These are phyloP conservation scores for Solea solea DNA, from an alignment of 2,113 vertebrate species.

Conservation along the genomic window DNA sequence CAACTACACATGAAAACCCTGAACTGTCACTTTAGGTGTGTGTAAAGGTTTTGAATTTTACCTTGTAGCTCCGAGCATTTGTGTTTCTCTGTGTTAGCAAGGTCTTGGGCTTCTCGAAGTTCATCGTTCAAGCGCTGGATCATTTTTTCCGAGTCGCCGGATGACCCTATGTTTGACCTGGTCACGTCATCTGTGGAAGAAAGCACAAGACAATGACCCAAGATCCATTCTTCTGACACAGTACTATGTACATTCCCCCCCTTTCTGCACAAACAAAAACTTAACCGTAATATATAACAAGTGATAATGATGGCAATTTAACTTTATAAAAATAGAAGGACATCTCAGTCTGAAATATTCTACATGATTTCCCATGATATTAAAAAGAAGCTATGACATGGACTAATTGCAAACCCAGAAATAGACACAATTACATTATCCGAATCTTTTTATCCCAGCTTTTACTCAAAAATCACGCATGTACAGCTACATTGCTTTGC, in stretches of 20 bases:
- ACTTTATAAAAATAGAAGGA: conserved; percentile 29
- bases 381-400: conserved; percentile 72
- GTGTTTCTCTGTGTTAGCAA: conserved; percentile 89
- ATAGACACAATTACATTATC: conserved; percentile 57
- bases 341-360: conserved; percentile 64
- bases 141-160: conserved; percentile 89
- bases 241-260: background rate
- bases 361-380: conserved; percentile 80
- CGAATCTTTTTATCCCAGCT: conserved; percentile 32
- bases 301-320: background rate
- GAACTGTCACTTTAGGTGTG: too few relatives aligned
- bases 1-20: background rate
- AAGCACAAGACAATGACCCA: conserved; percentile 1
- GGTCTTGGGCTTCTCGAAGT: conserved; percentile 89
- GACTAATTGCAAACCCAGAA: conserved; percentile 78
- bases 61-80: conserved; percentile 95
- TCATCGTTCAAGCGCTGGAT: conserved; percentile 92
- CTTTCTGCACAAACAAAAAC: background rate
- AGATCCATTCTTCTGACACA: background rate
- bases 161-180: conserved; percentile 86
- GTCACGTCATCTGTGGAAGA: conserved; percentile 87
- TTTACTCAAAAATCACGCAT: conserved; percentile 39
- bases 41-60: conserved; percentile 61
- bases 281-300: background rate
- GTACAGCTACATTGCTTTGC: conserved; percentile 6